Conservation (phyloP, 2,888 invertebrate genomes). For the Congeria kusceri region DNA sequence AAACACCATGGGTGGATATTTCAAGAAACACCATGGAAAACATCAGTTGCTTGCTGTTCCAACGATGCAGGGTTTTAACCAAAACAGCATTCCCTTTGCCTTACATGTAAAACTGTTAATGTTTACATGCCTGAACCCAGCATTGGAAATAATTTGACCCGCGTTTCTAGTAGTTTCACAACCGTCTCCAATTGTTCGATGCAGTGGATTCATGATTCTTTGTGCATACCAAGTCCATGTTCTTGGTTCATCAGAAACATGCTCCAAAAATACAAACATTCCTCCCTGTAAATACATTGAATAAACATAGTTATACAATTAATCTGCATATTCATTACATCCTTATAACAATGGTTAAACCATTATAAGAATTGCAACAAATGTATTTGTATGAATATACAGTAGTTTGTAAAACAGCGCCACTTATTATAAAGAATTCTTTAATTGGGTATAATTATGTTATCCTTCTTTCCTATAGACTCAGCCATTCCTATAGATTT, state of each 20-base stretch:
- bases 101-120: conserved; percentile 20
- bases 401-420: too few species aligned
- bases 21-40: background rate
- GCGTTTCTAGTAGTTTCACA: conserved; percentile 71
- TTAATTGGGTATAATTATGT: too few species aligned
- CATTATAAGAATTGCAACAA: too few species aligned
- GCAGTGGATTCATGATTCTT: conserved; percentile 64
- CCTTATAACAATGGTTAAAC: too few species aligned
- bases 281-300: conserved; percentile 71
- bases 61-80: conserved; percentile 38
- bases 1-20: background rate
- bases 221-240: conserved; percentile 65
- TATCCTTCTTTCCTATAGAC: too few species aligned
- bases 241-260: conserved; percentile 70
- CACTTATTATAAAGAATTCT: too few species aligned
- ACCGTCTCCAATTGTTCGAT: conserved; percentile 66
- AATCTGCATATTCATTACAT: too few species aligned
- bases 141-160: conserved; percentile 57
- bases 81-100: conserved; percentile 22
- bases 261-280: conserved; percentile 77
- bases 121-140: conserved; percentile 67
- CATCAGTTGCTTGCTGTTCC: conserved; percentile 45
- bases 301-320: too few species aligned
- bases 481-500: background rate
- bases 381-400: too few species aligned